Conservation (phyloP, 2,797 vertebrate genomes). For the Sandelia bainsii region DNA sequence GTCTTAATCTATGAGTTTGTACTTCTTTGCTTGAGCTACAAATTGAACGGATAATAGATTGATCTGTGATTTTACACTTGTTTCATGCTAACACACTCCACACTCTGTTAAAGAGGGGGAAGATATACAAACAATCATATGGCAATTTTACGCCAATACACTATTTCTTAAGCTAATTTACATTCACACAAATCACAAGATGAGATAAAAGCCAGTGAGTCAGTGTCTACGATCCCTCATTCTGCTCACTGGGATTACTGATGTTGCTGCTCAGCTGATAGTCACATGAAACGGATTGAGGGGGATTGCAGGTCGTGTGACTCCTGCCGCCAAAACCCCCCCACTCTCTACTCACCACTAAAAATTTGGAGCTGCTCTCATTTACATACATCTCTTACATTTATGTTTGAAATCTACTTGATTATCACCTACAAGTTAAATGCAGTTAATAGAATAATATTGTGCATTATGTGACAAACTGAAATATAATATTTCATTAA, state of each 20-base stretch:
- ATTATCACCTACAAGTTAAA: slow-evolving; percentile 1
- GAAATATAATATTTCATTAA: neutral
- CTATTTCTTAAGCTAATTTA: neutral
- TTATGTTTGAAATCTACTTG: slow-evolving; percentile 4
- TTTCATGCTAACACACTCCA: slow-evolving; percentile 14
- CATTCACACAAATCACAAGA: slow-evolving; percentile 19
- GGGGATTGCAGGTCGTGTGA: slow-evolving; percentile 85
- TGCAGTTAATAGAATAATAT: neutral
- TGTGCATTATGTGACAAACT: neutral
- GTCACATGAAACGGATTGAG: slow-evolving; percentile 95
- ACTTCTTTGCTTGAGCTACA: slow-evolving; percentile 23
- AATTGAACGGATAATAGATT: slow-evolving; percentile 20
- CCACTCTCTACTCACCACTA: slow-evolving; percentile 23
- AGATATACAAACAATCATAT: slow-evolving; percentile 3
- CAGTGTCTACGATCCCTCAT: slow-evolving; percentile 68
- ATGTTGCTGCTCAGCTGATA: slow-evolving; percentile 89
- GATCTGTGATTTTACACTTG: slow-evolving; percentile 11
- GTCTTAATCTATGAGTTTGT: neutral
- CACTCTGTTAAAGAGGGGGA: slow-evolving; percentile 15
- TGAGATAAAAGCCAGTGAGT: slow-evolving; percentile 21
- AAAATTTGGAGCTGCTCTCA: slow-evolving; percentile 14
- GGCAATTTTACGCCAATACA: slow-evolving; percentile 5
- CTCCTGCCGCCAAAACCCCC: slow-evolving; percentile 74
- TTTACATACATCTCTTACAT: slow-evolving; percentile 11
- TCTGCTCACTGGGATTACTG: slow-evolving; percentile 79